Percentiles rank a stretch among this genome's conserved stretches.
Conservation (phyloP, 2,113 vertebrate genomes). For the Nicator chloris region DNA sequence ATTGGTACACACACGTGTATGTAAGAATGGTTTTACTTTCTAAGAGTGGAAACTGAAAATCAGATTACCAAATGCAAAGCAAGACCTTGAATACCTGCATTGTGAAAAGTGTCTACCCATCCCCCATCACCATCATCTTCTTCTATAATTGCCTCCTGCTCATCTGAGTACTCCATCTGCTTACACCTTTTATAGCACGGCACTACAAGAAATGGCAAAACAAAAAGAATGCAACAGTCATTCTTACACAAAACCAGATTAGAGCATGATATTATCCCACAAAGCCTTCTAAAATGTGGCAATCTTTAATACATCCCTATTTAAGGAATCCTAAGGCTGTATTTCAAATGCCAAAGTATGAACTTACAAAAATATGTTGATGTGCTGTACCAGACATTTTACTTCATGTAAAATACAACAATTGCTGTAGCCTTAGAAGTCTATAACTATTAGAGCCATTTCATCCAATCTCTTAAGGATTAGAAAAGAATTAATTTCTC, state of each 20-base stretch:
- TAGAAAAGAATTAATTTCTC: neutral
- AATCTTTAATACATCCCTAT: neutral
- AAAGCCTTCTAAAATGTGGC: neutral
- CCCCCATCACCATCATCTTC: slow-evolving; percentile 98
- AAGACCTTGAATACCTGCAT: slow-evolving; percentile 77
- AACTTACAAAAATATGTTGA: neutral
- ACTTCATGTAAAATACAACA: neutral
- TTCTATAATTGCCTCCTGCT: slow-evolving; percentile 98
- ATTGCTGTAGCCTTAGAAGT: neutral
- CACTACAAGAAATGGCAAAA: slow-evolving; percentile 70
- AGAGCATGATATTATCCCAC: neutral
- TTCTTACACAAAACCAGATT: neutral
- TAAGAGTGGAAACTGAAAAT: neutral
- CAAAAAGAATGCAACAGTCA: neutral
- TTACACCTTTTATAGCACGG: slow-evolving; percentile 98
- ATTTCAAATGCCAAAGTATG: neutral
- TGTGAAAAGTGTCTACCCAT: slow-evolving; percentile 98
- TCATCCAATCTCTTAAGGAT: neutral
- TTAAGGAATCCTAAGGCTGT: neutral
- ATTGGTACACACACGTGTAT: neutral
- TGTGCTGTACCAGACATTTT: neutral
- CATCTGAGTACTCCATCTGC: slow-evolving; percentile 99
- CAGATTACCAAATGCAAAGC: neutral
- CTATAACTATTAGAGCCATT: no score
- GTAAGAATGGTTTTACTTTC: neutral